Evolutionary conservation across 2,113 vertebrate genomes (phyloP).

Genomic region (Tyrannus savana): DNA sequence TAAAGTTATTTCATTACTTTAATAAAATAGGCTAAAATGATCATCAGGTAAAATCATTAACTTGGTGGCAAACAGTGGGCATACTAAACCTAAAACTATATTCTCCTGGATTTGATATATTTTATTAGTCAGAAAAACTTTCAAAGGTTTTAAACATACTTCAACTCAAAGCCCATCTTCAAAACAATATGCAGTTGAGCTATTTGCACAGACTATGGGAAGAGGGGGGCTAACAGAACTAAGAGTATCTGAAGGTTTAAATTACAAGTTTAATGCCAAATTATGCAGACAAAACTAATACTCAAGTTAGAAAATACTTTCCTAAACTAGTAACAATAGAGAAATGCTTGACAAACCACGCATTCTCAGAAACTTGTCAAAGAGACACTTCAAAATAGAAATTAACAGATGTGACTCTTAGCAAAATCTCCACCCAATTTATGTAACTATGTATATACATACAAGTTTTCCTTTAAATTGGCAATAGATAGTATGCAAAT

Average conservation of each 20-base stretch:
- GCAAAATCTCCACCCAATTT: neutral
- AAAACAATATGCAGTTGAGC: neutral
- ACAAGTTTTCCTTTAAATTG: neutral
- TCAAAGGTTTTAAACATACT: neutral
- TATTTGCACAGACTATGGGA: fast-evolving
- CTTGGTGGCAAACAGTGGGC: neutral
- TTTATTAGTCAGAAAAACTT: neutral
- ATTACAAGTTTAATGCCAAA: neutral
- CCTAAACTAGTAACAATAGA: neutral
- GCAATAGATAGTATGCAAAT: neutral
- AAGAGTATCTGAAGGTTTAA: neutral
- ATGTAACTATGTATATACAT: neutral
- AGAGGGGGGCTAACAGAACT: neutral
- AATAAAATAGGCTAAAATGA: neutral
- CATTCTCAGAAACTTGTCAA: neutral
- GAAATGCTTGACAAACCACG: neutral
- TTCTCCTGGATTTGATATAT: neutral
- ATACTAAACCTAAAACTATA: neutral
- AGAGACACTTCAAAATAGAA: neutral
- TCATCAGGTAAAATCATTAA: neutral
- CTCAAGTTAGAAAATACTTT: neutral
- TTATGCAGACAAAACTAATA: neutral
- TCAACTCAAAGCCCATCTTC: neutral
- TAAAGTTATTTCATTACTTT: neutral
- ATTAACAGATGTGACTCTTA: neutral